Base-by-base conservation (phyloP, 2,888 invertebrate genomes). In the Drosophila mimetica region DNA sequence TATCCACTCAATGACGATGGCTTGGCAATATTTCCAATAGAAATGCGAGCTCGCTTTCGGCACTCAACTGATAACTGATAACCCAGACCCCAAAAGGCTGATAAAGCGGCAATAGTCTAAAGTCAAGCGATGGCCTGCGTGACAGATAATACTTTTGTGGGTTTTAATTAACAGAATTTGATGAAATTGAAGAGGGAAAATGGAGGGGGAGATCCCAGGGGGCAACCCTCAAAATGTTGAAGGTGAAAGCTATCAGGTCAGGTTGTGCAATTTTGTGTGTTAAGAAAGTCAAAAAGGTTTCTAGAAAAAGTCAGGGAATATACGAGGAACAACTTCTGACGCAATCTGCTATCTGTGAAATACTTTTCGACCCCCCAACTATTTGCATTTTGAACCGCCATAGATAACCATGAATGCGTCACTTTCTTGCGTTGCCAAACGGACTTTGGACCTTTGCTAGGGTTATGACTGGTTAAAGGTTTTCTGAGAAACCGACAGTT, bases 81-180 rank as follows among this genome's bases (percentile, higher is more conserved):
- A 76, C 79, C 74, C 34, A 34, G 11, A n/a, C 39, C 22, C 48
- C 39, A 7, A 30, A 20, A 9, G 48, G 57, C 54, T 63, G 70
- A 71, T 69, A 61, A 46, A 69, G 36, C 32, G 30, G 18, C 28
- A 34, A 67, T 44, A 44, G 28, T 51, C 60, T 16, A 46, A 51
- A 61, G 50, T 41, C 47, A 52, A 64, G 42, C 42, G 39, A 7
- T 22, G 3, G 34, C 37, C 73, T 28, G 67, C 66, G 67, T 71
- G 73, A 67, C 73, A 72, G 84, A 83, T 82, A 82, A 79, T 63
- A 52, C 53, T 79, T 77, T 65, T n/a, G 46, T 37, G 36, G 39
- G 37, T 58, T 78, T 83, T 83, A 81, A 81, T 81, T 81, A 79
- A 79, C 32, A 39, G 65, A 75, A 71, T 64, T 80, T 47, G 70